phyloP scores from a whole-genome alignment of 2,888 invertebrate species.

The Orgyia antiqua region DNA sequence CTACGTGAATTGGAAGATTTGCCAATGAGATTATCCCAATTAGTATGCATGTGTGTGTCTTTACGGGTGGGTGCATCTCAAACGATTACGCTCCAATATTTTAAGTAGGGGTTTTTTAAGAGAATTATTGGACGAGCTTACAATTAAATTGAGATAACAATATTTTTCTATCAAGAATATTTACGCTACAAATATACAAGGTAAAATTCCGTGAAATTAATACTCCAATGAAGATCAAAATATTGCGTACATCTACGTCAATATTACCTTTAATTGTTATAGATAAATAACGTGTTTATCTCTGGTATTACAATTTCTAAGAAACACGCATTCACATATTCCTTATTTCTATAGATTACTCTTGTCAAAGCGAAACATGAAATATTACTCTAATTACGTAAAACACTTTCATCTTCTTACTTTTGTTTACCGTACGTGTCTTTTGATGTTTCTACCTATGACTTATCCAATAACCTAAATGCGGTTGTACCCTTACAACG shows the following conservation, averaged over 20 bases:
- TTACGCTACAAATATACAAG: too few species aligned
- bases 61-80: slow-evolving; percentile 28
- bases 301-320: not conserved
- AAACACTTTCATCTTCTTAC: slow-evolving; percentile 46
- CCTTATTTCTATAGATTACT: not conserved
- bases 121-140: slow-evolving; percentile 17
- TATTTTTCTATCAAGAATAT: slow-evolving; percentile 5
- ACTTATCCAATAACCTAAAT: slow-evolving; percentile 73
- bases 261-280: too few species aligned
- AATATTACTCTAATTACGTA: slow-evolving; percentile 46
- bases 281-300: too few species aligned
- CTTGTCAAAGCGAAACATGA: slow-evolving; percentile 17
- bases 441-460: slow-evolving; percentile 59
- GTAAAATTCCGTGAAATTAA: too few species aligned
- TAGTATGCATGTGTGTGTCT: slow-evolving; percentile 27
- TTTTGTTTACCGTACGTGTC: slow-evolving; percentile 49
- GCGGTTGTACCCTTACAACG: slow-evolving; percentile 31
- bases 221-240: too few species aligned
- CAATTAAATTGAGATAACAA: slow-evolving; percentile 11
- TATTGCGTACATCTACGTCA: too few species aligned
- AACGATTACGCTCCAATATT: slow-evolving; percentile 30
- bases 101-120: slow-evolving; percentile 26
- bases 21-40: slow-evolving; percentile 32
- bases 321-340: not conserved
- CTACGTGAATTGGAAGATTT: slow-evolving; percentile 3